Evolutionary conservation across 2,797 vertebrate species (phyloP).

Genomic region (Limosa lapponica): DNA sequence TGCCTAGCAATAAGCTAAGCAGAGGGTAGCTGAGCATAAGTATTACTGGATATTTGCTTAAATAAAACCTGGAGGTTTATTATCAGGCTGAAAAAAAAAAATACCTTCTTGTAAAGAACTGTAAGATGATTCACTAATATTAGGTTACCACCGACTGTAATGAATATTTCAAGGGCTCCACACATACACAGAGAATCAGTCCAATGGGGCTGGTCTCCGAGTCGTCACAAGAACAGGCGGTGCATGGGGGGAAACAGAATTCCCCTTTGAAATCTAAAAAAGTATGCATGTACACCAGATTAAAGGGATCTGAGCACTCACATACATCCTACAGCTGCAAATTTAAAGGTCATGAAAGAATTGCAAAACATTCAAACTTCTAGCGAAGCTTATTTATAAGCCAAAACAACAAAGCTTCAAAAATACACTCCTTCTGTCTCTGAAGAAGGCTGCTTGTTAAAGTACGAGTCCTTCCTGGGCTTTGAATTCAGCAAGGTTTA

Average conservation of each 20-base stretch:
- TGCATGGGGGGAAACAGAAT: not conserved
- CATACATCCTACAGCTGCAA: not conserved
- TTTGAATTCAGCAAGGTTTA: constrained; percentile 24
- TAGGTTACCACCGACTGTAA: not conserved
- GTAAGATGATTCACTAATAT: not conserved
- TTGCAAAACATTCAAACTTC: not conserved
- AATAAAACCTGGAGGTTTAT: not conserved
- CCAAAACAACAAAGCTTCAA: not conserved
- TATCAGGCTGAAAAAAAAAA: not conserved
- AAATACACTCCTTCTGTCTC: not conserved
- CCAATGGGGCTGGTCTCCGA: not conserved
- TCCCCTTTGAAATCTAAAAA: not conserved
- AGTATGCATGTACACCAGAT: not conserved
- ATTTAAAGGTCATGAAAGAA: not conserved
- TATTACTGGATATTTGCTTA: not conserved
- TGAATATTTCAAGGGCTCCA: not conserved
- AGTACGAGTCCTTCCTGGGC: not conserved
- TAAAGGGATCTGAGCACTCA: not conserved
- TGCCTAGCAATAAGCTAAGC: not conserved
- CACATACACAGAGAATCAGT: not conserved
- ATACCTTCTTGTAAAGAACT: not conserved
- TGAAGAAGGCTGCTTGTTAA: not conserved
- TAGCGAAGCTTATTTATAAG: not conserved
- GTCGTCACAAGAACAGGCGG: not conserved
- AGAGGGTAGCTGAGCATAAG: not conserved